Percentiles rank a stretch among this genome's conserved stretches.
These are phyloP conservation scores for Eristalis tenax DNA, from an alignment of 2,888 invertebrate species.

Conservation along the genomic window DNA sequence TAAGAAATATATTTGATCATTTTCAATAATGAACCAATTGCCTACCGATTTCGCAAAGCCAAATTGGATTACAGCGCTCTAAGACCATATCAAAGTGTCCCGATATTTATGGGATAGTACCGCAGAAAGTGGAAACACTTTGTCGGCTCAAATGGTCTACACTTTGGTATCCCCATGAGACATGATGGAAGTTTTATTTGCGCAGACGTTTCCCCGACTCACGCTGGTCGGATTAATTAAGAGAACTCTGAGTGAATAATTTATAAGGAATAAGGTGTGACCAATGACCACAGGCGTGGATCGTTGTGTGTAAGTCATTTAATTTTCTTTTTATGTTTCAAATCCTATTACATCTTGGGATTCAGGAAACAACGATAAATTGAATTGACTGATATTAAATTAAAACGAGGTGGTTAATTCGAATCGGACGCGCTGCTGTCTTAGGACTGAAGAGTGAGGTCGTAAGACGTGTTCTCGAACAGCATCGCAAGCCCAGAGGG, in stretches of 20 bases:
- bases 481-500: background rate
- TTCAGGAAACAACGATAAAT: background rate
- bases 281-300: slow-evolving; percentile 4
- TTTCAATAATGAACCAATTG: background rate
- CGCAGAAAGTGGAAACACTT: slow-evolving; percentile 46
- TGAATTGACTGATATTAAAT: background rate
- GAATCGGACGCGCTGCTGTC: background rate
- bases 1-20: background rate
- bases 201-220: slow-evolving; percentile 28
- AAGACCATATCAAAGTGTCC: slow-evolving; percentile 19
- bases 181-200: slow-evolving; percentile 52
- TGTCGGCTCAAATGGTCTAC: slow-evolving; percentile 44
- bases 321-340: too few species aligned
- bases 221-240: slow-evolving; percentile 65
- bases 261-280: background rate
- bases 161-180: slow-evolving; percentile 60
- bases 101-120: slow-evolving; percentile 49
- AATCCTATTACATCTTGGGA: background rate
- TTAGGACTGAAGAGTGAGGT: background rate
- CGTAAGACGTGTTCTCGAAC: background rate
- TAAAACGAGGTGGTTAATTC: background rate
- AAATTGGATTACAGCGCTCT: background rate
- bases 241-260: slow-evolving; percentile 4
- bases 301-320: background rate
- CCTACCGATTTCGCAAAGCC: background rate